Percentiles rank a stretch among this genome's conserved stretches.
Evolutionary conservation across 2,113 vertebrate genomes (phyloP).

Genomic region (Nansenia antarctica): DNA sequence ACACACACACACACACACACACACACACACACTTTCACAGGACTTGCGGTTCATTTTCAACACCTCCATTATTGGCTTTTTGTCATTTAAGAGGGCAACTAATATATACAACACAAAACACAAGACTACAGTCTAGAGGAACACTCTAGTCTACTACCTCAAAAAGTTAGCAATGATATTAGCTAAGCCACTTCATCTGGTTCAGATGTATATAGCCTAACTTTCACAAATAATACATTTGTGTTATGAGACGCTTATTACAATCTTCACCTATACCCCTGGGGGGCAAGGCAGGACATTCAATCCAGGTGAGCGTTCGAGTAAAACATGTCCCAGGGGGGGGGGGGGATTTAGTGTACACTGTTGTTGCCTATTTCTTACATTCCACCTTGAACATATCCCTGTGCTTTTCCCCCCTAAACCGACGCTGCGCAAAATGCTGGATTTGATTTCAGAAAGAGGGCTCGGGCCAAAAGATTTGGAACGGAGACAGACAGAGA

Average conservation of each 20-base stretch:
- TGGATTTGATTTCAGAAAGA: constrained; percentile 44
- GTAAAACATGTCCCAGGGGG: not conserved
- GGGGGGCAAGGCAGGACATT: not conserved
- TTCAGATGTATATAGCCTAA: not conserved
- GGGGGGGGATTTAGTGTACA: too few species aligned
- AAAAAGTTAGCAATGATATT: not conserved
- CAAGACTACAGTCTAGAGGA: too few species aligned
- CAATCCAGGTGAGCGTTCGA: not conserved
- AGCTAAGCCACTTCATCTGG: not conserved
- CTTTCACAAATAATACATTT: too few species aligned
- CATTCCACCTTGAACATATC: constrained; percentile 33
- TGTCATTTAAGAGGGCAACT: not conserved
- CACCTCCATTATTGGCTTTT: constrained; percentile 38
- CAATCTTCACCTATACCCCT: not conserved
- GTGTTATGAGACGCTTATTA: not conserved
- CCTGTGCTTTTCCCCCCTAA: constrained; percentile 11
- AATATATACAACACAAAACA: too few species aligned
- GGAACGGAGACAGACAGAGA: not conserved
- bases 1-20: constrained; percentile 54
- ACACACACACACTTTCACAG: constrained; percentile 50
- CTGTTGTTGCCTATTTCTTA: constrained; percentile 14
- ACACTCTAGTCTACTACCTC: too few species aligned
- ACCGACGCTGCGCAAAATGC: constrained; percentile 45
- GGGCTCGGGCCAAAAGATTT: constrained; percentile 41
- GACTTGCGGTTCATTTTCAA: constrained; percentile 67